phyloP scores from a whole-genome alignment of 2,797 vertebrate species.

The Poeciliopsis paucimaculata region DNA sequence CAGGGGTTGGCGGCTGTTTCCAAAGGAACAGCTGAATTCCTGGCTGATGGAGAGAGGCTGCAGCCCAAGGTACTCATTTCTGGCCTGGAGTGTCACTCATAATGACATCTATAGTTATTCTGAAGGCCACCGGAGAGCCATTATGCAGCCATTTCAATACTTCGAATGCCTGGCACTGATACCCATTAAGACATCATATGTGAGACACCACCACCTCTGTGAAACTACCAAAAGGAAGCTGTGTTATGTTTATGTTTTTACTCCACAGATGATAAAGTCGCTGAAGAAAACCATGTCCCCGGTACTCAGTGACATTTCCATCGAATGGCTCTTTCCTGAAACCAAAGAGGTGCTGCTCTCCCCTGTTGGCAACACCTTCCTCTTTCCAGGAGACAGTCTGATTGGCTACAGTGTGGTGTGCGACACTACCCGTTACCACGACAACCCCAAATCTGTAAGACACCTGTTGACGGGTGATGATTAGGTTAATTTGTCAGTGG shows the following conservation, averaged over 20 bases:
- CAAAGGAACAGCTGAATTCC: conserved; percentile 89
- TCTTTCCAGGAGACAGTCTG: conserved; percentile 92
- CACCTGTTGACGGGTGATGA: conserved; percentile 3
- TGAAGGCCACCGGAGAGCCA: conserved; percentile 53
- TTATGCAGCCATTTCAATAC: conserved; percentile 53
- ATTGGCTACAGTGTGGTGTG: conserved; percentile 89
- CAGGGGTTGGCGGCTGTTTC: conserved; percentile 86
- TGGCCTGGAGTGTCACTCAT: conserved; percentile 47
- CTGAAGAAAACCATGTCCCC: conserved; percentile 94
- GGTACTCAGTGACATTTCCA: conserved; percentile 89
- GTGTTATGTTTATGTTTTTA: conserved; percentile 17
- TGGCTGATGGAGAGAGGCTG: conserved; percentile 88
- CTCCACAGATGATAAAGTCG: conserved; percentile 89
- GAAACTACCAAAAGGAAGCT: conserved; percentile 8
- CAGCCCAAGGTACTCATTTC: conserved; percentile 89
- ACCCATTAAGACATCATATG: conserved; percentile 61
- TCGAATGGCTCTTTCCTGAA: conserved; percentile 95
- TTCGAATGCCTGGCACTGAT: conserved; percentile 25
- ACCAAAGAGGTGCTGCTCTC: conserved; percentile 92
- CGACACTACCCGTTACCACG: conserved; percentile 86
- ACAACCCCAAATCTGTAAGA: conserved; percentile 85
- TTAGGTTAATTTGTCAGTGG: background rate
- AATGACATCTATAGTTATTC: conserved; percentile 49
- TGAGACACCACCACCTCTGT: conserved; percentile 26
- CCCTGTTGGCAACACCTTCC: conserved; percentile 85